phyloP scores from a whole-genome alignment of 2,888 invertebrate species.

The Fissipunctia ypsillon region DNA sequence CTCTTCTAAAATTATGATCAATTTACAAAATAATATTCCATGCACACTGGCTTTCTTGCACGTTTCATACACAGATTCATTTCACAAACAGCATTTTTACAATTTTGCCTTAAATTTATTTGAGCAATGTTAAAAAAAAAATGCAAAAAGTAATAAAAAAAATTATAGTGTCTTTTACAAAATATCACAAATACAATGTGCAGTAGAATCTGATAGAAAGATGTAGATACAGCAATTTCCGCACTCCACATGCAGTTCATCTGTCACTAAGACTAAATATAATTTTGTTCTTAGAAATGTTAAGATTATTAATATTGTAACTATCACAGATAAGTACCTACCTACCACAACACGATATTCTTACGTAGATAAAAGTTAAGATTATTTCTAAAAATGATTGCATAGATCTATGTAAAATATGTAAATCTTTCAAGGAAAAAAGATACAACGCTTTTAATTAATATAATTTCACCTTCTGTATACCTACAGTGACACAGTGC shows the following conservation, averaged over 20 bases:
- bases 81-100: background rate
- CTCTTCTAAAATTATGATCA: background rate
- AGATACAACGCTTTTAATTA: background rate
- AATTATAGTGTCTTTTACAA: background rate
- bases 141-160: background rate
- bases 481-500: too few relatives aligned
- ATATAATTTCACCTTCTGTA: too few relatives aligned
- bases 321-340: conserved; percentile 68
- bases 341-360: conserved; percentile 19
- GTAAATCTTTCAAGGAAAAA: background rate
- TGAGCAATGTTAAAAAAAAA: conserved; percentile 3
- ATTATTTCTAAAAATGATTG: conserved; percentile 3
- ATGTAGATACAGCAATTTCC: background rate
- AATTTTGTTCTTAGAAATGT: background rate
- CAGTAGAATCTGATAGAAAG: background rate
- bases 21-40: background rate
- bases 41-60: background rate
- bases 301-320: conserved; percentile 29
- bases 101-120: background rate
- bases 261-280: background rate
- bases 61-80: background rate
- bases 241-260: background rate
- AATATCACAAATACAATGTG: background rate
- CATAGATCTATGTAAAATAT: conserved; percentile 4
- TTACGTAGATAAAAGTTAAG: background rate